These are phyloP conservation scores for Petrocephalus microphthalmus DNA, from an alignment of 2,113 vertebrate genomes.

Conservation along the genomic window DNA sequence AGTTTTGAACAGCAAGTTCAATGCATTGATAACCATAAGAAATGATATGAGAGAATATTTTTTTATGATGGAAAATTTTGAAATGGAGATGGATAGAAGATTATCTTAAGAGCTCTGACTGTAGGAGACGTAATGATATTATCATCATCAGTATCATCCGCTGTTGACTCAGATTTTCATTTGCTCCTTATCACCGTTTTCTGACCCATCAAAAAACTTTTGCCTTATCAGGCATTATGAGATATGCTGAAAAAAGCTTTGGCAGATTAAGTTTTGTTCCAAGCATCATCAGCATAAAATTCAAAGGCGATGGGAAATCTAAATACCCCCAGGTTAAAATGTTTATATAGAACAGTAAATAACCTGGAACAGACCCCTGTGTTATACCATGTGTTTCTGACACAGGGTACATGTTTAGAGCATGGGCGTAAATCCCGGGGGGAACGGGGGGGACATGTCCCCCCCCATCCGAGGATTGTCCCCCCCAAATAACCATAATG, in stretches of 20 bases:
- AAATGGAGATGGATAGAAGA: background rate
- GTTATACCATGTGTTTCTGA: background rate
- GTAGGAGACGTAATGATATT: background rate
- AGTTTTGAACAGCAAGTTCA: background rate
- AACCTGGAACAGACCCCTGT: background rate
- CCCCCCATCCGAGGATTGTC: too few species aligned
- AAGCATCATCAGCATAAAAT: background rate
- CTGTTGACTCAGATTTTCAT: background rate
- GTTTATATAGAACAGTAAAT: background rate
- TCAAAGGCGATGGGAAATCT: background rate
- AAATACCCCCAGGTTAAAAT: background rate
- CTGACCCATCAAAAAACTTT: background rate
- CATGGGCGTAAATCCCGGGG: too few species aligned
- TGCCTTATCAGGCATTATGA: background rate
- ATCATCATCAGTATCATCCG: background rate
- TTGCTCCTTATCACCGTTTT: background rate
- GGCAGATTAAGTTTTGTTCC: background rate
- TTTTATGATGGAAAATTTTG: background rate
- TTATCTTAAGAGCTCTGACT: background rate
- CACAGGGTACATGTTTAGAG: background rate
- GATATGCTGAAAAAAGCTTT: background rate
- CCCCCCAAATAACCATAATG: too few species aligned
- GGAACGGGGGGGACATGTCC: too few species aligned
- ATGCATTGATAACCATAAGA: background rate
- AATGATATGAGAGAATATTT: background rate